Conservation (phyloP, 2,113 vertebrate genomes). For the Cranoglanis bouderius region DNA sequence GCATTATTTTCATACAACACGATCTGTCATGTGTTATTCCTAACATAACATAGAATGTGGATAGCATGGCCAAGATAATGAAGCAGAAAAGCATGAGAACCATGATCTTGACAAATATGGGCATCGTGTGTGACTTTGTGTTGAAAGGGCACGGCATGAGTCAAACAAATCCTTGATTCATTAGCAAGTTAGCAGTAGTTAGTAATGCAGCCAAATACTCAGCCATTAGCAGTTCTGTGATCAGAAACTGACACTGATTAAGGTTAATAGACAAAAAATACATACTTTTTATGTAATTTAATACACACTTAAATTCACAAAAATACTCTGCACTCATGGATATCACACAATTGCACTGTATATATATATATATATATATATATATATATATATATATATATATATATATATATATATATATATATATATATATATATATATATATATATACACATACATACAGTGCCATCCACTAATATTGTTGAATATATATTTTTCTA, state of each 20-base stretch:
- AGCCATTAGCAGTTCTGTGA: neutral
- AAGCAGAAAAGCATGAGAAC: neutral
- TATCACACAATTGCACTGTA: too few relatives aligned
- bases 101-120: neutral
- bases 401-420: too few relatives aligned
- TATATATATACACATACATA: too few relatives aligned
- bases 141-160: neutral
- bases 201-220: neutral
- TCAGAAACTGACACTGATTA: neutral
- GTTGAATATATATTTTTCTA: too few relatives aligned
- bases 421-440: too few relatives aligned
- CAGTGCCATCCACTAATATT: too few relatives aligned
- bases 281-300: too few relatives aligned
- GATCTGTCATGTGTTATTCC: neutral
- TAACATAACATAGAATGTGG: neutral
- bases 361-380: too few relatives aligned
- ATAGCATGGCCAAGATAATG: neutral
- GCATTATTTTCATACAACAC: neutral
- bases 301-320: too few relatives aligned
- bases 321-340: too few relatives aligned
- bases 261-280: neutral
- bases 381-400: too few relatives aligned
- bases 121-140: neutral
- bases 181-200: neutral
- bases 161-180: neutral